Percentiles rank a stretch among this genome's conserved stretches.
Evolutionary conservation across 2,888 invertebrate species (phyloP).

Genomic region (Dysmachus trigonus): DNA sequence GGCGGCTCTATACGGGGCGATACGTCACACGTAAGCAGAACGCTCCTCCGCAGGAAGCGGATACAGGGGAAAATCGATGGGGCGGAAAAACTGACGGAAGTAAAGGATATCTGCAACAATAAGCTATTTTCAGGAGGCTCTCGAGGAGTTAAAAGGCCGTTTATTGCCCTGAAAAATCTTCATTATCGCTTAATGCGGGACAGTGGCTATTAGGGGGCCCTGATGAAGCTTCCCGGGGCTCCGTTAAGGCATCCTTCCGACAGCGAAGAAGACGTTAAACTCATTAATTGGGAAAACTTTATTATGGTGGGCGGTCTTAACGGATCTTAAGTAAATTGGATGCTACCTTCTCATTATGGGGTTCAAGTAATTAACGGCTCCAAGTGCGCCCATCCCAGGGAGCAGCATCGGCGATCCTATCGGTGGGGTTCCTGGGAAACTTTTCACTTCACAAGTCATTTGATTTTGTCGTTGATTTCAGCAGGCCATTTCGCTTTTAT

Average conservation of each 20-base stretch:
- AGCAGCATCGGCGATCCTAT: not conserved
- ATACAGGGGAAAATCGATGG: not conserved
- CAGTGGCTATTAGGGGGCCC: not conserved
- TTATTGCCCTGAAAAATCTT: not conserved
- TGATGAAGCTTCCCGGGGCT: not conserved
- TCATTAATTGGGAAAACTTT: conserved; percentile 35
- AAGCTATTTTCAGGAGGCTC: not conserved
- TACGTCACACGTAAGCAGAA: not conserved
- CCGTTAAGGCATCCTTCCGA: not conserved
- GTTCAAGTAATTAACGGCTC: conserved; percentile 14
- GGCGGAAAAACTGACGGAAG: not conserved
- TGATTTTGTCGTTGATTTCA: not conserved
- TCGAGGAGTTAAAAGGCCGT: conserved; percentile 19
- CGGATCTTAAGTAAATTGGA: conserved; percentile 28
- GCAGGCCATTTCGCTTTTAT: not conserved
- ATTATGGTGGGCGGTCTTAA: conserved; percentile 2
- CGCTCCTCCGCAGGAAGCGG: not conserved
- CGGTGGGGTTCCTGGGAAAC: not conserved
- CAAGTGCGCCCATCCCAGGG: not conserved
- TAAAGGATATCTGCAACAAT: not conserved
- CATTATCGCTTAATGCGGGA: conserved; percentile 6
- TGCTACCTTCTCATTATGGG: conserved; percentile 19
- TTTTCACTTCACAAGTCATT: not conserved
- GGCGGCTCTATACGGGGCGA: not conserved
- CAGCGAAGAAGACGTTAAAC: not conserved